Base-by-base conservation (phyloP, 2,113 vertebrate species). In the Pelobates fuscus region DNA sequence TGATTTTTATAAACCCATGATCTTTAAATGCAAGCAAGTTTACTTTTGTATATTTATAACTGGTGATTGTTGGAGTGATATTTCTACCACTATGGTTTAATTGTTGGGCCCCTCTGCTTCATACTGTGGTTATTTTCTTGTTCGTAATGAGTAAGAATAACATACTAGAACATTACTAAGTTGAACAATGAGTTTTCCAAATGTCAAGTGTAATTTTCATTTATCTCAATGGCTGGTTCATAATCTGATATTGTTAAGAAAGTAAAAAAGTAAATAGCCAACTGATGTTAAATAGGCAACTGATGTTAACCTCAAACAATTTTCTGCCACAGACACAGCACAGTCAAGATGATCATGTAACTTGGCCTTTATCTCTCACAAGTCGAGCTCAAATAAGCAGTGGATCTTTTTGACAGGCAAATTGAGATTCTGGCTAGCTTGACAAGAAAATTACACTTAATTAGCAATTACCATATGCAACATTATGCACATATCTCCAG, bases 361-460 rank as follows among this genome's bases (percentile, higher is more conserved):
- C 41, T 12, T 74, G 62, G 62, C 52, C 71, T 66, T 66, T 74
- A 66, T 74, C 49, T 74, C 62, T 25, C 44, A 29, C 61, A 74
- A 74, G 62, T 74, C 30, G 24, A 66, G 71, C 62, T 74, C 30
- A 74, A 66, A 17, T 66, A 74, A 74, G 65, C 71, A 74, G 61
- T 43, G 62, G 71, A 65, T 74, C 61, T 74, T 74, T 60, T 74
- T 74, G 71, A 74, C 71, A 74, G 49, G 71, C 46, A 74, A 74
- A 74, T 74, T 66, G 71, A 74, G 71, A 74, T 66, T 66, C 71
- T 57, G 62, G 71, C 71, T 74, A 74, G 62, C 49, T 74, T 74
- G 71, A 74, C 71, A 74, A 74, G 71, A 74, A 74, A 74, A 74
- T 74, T 74, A 74, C 61, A 66, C 30, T 66, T 66, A 74, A 74